phyloP scores from a whole-genome alignment of 2,797 vertebrate species.

The Clarias pachynema region DNA sequence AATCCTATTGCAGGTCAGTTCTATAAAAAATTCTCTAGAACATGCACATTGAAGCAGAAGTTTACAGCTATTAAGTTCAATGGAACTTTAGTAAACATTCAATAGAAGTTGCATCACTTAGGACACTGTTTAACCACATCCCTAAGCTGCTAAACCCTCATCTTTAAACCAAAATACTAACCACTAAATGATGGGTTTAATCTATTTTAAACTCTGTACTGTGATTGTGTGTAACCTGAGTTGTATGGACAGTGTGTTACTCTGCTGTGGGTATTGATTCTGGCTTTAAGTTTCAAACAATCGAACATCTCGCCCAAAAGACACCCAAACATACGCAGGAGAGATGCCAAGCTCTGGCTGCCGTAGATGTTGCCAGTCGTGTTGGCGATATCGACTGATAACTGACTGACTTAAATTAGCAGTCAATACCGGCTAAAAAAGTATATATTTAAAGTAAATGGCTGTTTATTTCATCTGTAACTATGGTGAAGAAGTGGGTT shows the following conservation, averaged over 20 bases:
- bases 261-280: constrained; percentile 38
- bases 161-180: background rate
- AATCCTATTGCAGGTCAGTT: too few relatives aligned
- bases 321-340: background rate
- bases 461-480: background rate
- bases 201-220: background rate
- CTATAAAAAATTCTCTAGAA: too few relatives aligned
- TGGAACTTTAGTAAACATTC: too few relatives aligned
- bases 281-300: constrained; percentile 36
- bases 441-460: background rate
- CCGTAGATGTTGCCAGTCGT: background rate
- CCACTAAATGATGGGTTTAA: background rate
- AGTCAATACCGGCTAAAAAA: background rate
- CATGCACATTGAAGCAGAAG: too few relatives aligned
- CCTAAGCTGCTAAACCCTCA: background rate
- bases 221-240: constrained; percentile 34
- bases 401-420: background rate
- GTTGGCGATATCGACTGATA: background rate
- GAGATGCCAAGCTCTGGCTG: background rate
- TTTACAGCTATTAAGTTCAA: too few relatives aligned
- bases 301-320: constrained; percentile 21
- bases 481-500: background rate
- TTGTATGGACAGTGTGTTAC: background rate
- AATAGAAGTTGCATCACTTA: too few relatives aligned
- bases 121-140: background rate